These are phyloP conservation scores for Pseudomyrmex sp. DNA, from an alignment of 1,140 invertebrate species.

Conservation along the genomic window DNA sequence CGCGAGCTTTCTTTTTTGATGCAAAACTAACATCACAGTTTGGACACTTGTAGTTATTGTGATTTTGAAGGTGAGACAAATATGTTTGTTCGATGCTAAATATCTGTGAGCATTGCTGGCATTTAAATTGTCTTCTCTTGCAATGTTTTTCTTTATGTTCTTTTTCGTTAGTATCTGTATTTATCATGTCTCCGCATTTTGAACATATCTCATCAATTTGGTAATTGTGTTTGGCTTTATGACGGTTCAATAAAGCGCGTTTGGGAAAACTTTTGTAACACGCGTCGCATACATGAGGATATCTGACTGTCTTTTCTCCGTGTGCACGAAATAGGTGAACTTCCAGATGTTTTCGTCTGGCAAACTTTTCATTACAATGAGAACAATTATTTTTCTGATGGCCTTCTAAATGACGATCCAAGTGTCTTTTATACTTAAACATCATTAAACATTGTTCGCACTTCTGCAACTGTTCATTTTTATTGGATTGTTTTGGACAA, in stretches of 20 bases:
- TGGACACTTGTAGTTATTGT: slow-evolving; percentile 80
- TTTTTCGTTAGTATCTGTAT: slow-evolving; percentile 65
- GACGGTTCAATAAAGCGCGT: slow-evolving; percentile 77
- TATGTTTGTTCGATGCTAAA: slow-evolving; percentile 81
- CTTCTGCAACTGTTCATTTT: slow-evolving; percentile 63
- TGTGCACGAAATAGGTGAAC: slow-evolving; percentile 80
- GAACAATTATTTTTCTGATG: slow-evolving; percentile 82
- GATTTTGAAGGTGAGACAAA: slow-evolving; percentile 80
- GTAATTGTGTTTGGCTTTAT: slow-evolving; percentile 78
- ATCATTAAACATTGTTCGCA: slow-evolving; percentile 79
- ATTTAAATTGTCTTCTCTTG: slow-evolving; percentile 78
- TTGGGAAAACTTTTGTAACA: slow-evolving; percentile 80
- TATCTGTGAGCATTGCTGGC: slow-evolving; percentile 77
- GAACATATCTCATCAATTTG: slow-evolving; percentile 79
- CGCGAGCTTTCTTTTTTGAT: slow-evolving; percentile 77
- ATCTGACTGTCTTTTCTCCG: slow-evolving; percentile 75
- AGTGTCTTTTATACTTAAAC: slow-evolving; percentile 79
- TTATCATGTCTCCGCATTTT: slow-evolving; percentile 78
- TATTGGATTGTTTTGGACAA: slow-evolving; percentile 7
- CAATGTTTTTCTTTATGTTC: slow-evolving; percentile 76
- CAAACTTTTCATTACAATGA: slow-evolving; percentile 81
- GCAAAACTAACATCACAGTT: slow-evolving; percentile 79
- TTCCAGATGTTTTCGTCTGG: slow-evolving; percentile 79
- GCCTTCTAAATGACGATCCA: slow-evolving; percentile 81
- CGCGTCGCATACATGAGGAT: slow-evolving; percentile 75